phyloP scores from a whole-genome alignment of 92 coral and sea anemone species.

The Porites cylindrica region DNA sequence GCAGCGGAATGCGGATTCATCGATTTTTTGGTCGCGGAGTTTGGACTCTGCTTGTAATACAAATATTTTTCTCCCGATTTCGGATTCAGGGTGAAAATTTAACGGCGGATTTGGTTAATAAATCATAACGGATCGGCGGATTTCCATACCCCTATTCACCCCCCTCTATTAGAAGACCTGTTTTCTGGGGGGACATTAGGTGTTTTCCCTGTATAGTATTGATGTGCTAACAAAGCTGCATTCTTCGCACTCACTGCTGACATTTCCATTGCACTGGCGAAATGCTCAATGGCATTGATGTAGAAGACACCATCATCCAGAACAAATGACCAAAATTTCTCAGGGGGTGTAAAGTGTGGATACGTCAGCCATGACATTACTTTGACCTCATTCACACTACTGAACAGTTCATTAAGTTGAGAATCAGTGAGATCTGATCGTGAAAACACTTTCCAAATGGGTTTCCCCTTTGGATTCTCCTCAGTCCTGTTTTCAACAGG shows the following conservation, averaged over 20 bases:
- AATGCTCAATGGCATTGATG: constrained; percentile 93
- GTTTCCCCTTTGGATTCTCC: constrained; percentile 32
- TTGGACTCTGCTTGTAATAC: no score
- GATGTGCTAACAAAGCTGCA: constrained; percentile 86
- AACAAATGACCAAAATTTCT: constrained; percentile 83
- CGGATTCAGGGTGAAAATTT: no score
- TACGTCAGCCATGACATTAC: constrained; percentile 86
- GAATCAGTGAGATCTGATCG: constrained; percentile 70
- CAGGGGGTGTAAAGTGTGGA: constrained; percentile 89
- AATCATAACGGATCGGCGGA: no score
- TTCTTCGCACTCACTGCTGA: constrained; percentile 90
- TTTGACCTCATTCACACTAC: constrained; percentile 39
- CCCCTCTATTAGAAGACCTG: not conserved
- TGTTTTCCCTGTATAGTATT: constrained; percentile 44
- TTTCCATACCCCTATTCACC: no score
- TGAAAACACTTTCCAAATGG: constrained; percentile 86
- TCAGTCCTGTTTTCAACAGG: constrained; percentile 72
- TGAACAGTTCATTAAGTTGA: constrained; percentile 69
- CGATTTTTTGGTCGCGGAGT: no score
- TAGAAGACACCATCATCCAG: constrained; percentile 96
- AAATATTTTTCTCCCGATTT: no score
- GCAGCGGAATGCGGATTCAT: no score
- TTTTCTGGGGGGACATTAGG: not conserved
- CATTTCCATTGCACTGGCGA: constrained; percentile 99
- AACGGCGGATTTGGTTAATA: no score